Base-by-base conservation (phyloP, 2,888 invertebrate genomes). In the Phrixothrix hirtus region DNA sequence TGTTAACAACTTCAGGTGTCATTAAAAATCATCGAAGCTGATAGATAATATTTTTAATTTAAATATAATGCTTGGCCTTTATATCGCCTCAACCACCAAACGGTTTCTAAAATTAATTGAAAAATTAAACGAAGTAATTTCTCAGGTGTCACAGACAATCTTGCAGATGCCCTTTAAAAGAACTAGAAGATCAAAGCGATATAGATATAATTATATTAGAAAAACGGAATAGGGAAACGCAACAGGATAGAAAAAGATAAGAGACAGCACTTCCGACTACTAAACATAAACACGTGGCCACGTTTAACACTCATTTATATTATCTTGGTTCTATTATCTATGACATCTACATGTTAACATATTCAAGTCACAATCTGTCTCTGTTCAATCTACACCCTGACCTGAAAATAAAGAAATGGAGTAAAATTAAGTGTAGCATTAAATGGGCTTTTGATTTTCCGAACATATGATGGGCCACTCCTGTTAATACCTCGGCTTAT, bases 251-350 rank as follows among this genome's bases (percentile, higher is more conserved):
- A 41, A 9, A 35, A 15, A 41, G 41, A 39, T 12, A 34, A 25
- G 1, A 10, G 31, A 29, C 14, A 32, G 34, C 51, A 57, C 44
- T 52, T 45, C 56, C 58, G 58, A 57, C 52, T 56, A 57, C 49
- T 52, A 57, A 60, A 57, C 46, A 43, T 44, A 52, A 57, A 56
- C 68, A 64, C 69, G 68, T 67, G 67, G 64, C 64, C 61, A 53
- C 68, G 64, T 69, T 69, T 69, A 69, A 67, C 69, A 69, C 69
- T 65, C 68, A 68, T 69, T 69, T 69, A 68, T 67, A 63, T 64
- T 68, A 67, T 68, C 67, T 67, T 65, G 62, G 55, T 41, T 44
- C 53, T 36, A 44, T 58, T 58, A 46, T 54, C 56, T 49, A 32
- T 27, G 12, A 30, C 48, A 57, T 59, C 58, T 57, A 57, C 51